Percentiles rank a stretch among this genome's conserved stretches.
phyloP scores from a whole-genome alignment of 2,113 vertebrate species.

The Ahaetulla prasina region DNA sequence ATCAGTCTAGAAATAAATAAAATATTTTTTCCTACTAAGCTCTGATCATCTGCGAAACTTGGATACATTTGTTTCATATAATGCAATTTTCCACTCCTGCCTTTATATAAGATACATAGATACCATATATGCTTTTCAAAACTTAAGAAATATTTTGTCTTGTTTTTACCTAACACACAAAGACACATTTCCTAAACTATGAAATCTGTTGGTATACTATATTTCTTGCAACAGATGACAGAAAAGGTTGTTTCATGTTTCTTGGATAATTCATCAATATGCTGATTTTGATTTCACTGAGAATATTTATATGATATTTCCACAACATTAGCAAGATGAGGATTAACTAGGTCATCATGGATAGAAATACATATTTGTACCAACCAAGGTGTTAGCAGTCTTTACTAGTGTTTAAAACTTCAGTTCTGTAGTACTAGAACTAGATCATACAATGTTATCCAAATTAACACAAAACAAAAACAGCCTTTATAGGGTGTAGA shows the following conservation, averaged over 20 bases:
- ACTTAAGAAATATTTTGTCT: constrained; percentile 18
- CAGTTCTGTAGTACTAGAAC: neutral
- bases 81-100: constrained; percentile 14
- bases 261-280: neutral
- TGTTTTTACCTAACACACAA: neutral
- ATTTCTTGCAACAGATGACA: neutral
- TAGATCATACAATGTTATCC: neutral
- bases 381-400: neutral
- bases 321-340: neutral
- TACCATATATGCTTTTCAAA: neutral
- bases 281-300: neutral
- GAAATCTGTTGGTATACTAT: neutral
- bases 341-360: neutral
- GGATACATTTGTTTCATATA: neutral
- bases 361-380: neutral
- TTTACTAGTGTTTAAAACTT: neutral
- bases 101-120: constrained; percentile 22
- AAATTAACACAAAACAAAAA: neutral
- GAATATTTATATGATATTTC: neutral
- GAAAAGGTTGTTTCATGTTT: neutral
- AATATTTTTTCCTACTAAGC: neutral
- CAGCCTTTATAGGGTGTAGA: neutral
- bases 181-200: constrained; percentile 7
- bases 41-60: neutral
- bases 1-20: constrained; percentile 26